Percentiles rank a stretch among this genome's conserved stretches.
These are phyloP conservation scores for Micronisus gabar DNA, from an alignment of 2,113 vertebrate species.

Conservation along the genomic window DNA sequence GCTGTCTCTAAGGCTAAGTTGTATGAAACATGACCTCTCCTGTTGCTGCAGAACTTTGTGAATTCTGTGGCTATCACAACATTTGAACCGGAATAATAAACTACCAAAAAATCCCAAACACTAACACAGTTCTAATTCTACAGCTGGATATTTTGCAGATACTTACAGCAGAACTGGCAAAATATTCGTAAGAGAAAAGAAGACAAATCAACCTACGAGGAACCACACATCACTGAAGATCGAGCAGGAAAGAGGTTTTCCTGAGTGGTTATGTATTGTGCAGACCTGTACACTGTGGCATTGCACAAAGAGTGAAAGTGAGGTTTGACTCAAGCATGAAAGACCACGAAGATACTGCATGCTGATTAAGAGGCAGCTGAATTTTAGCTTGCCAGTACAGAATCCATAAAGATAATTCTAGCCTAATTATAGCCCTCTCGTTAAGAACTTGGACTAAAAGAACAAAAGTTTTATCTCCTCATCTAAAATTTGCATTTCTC, in stretches of 20 bases:
- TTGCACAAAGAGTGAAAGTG: background rate
- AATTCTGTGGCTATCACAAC: background rate
- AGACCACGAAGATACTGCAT: background rate
- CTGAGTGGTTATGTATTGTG: background rate
- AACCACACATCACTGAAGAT: background rate
- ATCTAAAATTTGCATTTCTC: background rate
- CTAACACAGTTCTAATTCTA: background rate
- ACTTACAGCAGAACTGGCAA: background rate
- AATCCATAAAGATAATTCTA: background rate
- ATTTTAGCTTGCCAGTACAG: background rate
- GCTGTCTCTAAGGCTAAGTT: background rate
- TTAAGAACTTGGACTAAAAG: background rate
- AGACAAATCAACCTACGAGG: background rate
- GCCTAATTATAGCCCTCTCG: background rate
- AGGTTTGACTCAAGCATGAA: background rate
- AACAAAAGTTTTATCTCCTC: background rate
- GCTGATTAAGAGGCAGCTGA: background rate
- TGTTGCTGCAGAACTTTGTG: background rate
- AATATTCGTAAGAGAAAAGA: background rate
- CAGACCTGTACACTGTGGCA: background rate
- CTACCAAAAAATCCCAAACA: background rate
- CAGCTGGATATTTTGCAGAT: background rate
- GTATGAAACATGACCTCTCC: background rate
- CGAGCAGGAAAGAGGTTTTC: background rate
- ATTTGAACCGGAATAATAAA: background rate